Evolutionary conservation across 2,888 invertebrate genomes (phyloP).

Genomic region (Caenorhabditis macrosperma): DNA sequence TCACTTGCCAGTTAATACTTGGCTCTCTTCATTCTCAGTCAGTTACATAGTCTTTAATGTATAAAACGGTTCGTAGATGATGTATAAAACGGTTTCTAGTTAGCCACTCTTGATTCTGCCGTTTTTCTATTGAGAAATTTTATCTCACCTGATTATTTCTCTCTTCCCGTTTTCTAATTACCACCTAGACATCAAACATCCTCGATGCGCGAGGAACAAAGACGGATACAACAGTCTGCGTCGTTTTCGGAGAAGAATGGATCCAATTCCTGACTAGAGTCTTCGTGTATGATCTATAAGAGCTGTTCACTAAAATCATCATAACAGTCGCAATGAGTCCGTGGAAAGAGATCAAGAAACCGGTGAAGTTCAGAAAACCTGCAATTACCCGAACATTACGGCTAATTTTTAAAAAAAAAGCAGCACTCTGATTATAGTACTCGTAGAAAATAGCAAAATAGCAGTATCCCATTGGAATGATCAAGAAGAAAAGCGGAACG

Average conservation of each 20-base stretch:
- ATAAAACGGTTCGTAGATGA: conserved; percentile 8
- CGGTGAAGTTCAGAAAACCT: conserved; percentile 7
- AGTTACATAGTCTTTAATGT: conserved; percentile 14
- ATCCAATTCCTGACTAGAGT: neutral
- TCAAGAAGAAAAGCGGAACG: neutral
- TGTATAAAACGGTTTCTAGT: too few species aligned
- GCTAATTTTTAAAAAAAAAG: too few species aligned
- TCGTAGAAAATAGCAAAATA: conserved; percentile 17
- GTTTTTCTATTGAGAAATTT: too few species aligned
- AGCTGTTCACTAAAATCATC: conserved; percentile 10
- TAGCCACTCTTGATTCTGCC: too few species aligned
- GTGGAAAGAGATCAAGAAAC: conserved; percentile 11
- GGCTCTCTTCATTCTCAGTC: conserved; percentile 18
- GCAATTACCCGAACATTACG: neutral
- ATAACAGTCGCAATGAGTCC: conserved; percentile 7
- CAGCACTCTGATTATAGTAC: conserved; percentile 30
- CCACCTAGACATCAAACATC: neutral
- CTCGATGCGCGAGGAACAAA: neutral
- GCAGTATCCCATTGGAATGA: conserved; percentile 11
- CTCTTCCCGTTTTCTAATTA: too few species aligned
- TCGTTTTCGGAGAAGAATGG: neutral
- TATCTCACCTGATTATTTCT: too few species aligned
- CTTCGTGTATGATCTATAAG: neutral
- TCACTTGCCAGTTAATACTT: conserved; percentile 38
- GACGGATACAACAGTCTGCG: neutral